A percentile compares a stretch with the other conserved stretches of the same genome.
These are phyloP conservation scores for Lepisosteus osseus DNA, from an alignment of 2,113 vertebrate genomes.

Conservation along the genomic window DNA sequence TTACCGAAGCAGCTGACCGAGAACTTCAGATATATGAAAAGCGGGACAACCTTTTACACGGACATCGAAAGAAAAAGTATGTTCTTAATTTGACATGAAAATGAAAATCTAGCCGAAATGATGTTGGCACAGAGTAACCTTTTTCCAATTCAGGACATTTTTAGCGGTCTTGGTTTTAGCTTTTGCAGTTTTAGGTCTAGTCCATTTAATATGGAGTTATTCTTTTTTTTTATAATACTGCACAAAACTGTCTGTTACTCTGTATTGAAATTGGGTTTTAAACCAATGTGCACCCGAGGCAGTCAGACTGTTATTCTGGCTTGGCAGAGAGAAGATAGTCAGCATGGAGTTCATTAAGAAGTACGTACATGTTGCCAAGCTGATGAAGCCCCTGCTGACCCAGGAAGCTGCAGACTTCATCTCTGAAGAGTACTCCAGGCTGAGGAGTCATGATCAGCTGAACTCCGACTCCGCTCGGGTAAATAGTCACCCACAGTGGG, in stretches of 20 bases:
- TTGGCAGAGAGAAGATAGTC: slow-evolving; percentile 46
- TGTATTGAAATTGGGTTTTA: no score
- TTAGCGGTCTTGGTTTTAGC: no score
- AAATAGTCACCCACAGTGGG: background rate
- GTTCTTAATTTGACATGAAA: no score
- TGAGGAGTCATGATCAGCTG: slow-evolving; percentile 51
- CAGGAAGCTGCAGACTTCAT: slow-evolving; percentile 51
- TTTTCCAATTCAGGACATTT: no score
- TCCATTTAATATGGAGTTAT: no score
- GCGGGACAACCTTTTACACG: slow-evolving; percentile 46
- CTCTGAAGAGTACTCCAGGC: slow-evolving; percentile 50
- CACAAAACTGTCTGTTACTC: no score
- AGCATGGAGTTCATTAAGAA: slow-evolving; percentile 57
- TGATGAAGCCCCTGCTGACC: slow-evolving; percentile 47
- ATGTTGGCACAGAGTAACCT: no score
- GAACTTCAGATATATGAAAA: slow-evolving; percentile 54
- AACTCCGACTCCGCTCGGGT: slow-evolving; percentile 45
- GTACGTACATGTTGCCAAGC: slow-evolving; percentile 54
- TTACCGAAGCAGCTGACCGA: slow-evolving; percentile 38
- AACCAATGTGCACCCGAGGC: no score
- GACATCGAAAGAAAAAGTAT: slow-evolving; percentile 45
- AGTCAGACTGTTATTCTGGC: background rate
- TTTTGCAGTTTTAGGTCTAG: no score
- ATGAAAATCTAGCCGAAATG: no score
- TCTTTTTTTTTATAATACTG: no score